A percentile compares a stretch with the other conserved stretches of the same genome.
Conservation (phyloP, 2,888 invertebrate genomes). For the Sinopyrophorus schimmeli region DNA sequence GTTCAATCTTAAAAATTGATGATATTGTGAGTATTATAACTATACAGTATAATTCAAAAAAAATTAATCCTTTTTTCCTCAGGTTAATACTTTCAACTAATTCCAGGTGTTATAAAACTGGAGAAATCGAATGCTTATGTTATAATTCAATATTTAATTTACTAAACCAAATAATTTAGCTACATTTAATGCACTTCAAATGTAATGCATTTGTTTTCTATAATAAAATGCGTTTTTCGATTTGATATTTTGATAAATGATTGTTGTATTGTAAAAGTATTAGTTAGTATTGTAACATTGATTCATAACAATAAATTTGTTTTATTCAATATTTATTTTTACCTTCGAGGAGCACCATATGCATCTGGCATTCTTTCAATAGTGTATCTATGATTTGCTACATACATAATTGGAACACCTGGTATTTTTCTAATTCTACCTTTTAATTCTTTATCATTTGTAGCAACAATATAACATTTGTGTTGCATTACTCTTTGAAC, state of each 20-base stretch:
- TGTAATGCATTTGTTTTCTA: too few species aligned
- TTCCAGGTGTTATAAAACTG: too few species aligned
- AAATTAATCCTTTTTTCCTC: background rate
- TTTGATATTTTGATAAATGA: too few species aligned
- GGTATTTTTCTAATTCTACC: constrained; percentile 95
- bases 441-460: constrained; percentile 97
- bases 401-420: constrained; percentile 98
- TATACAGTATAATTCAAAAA: background rate
- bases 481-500: constrained; percentile 96
- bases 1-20: constrained; percentile 98
- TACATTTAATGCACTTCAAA: too few species aligned
- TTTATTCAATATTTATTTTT: too few species aligned
- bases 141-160: background rate
- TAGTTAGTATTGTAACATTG: too few species aligned
- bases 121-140: background rate
- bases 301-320: too few species aligned
- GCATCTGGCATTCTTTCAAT: constrained; percentile 99
- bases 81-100: constrained; percentile 4
- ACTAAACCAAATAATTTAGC: too few species aligned
- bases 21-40: constrained; percentile 80
- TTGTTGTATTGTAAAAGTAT: too few species aligned
- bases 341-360: constrained; percentile 96
- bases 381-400: constrained; percentile 88
- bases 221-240: too few species aligned
- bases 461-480: constrained; percentile 99